These are phyloP conservation scores for Heliconius ismenius DNA, from an alignment of 2,888 invertebrate genomes.

Conservation along the genomic window DNA sequence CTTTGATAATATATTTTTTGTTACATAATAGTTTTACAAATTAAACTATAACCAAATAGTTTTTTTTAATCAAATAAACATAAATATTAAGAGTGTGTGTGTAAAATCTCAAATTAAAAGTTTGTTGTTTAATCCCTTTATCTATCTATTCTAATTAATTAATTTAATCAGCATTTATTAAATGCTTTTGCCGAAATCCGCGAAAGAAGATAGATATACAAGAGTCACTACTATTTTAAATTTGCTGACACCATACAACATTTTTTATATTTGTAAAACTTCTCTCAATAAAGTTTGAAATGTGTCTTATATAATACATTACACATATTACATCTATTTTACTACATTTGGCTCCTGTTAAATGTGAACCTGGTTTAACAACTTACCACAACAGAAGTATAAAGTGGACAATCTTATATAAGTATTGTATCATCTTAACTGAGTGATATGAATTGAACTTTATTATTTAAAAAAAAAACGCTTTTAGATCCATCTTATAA, in stretches of 20 bases:
- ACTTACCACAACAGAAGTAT: neutral
- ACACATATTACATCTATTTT: neutral
- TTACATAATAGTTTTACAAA: conserved; percentile 3
- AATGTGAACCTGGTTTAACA: neutral
- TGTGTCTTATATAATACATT: neutral
- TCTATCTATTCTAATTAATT: neutral
- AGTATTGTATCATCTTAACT: neutral
- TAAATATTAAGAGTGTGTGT: neutral
- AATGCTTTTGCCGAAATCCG: neutral
- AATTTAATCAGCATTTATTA: neutral
- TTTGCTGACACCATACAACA: neutral
- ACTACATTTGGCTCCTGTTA: neutral
- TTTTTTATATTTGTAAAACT: neutral
- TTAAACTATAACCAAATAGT: neutral
- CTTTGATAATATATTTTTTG: neutral
- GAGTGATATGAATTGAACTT: neutral
- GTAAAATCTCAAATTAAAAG: neutral
- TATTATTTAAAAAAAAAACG: neutral
- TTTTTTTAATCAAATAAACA: neutral
- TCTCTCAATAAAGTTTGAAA: neutral
- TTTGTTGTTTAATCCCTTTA: neutral
- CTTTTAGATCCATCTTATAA: neutral
- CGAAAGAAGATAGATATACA: neutral
- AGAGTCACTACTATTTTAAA: neutral
- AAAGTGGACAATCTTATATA: neutral